Evolutionary conservation across 2,888 invertebrate genomes (phyloP), one percentile per base, ranked within the genome.

Genomic region (Microdon myrmicae): DNA sequence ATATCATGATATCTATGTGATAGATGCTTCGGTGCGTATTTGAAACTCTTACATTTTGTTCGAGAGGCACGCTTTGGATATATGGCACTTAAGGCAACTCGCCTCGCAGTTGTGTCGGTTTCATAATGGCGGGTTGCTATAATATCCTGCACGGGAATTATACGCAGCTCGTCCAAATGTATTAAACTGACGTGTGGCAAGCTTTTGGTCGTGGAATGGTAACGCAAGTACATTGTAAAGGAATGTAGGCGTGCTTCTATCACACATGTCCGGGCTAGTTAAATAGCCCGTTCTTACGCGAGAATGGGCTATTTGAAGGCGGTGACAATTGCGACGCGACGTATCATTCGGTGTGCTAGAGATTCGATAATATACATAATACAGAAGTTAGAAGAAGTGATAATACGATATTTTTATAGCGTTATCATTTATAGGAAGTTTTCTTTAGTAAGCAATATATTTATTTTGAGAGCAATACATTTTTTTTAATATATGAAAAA

Each of bases 171-270:
- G 80, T 69, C 83, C 83, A 70, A 81, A 83, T 58, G 82, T 83
- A 72, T 80, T 82, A 71, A 85, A 82, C 82, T 94, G 92, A 68
- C 94, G 86, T 75, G 92, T 83, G 72, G 92, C 94, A 74, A 94
- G 88, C 80, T 92, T 93, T 84, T 94, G 93, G 84, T 94, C 94
- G 75, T 93, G 92, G 83, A 94, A 94, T 71, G 94, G 94, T 75
- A 94, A 85, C 71, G 94, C 94, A 80, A 94, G 86, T 74, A 94
- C 87, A 67, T 92, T 93, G 84, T 92, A 93, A 90, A 92, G 91
- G 72, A 92, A 85, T 70, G 91, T 88, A 53, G 90, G 90, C 84
- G 68, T 51, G 34, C 89, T 86, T 75, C 64, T 55, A 45, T 86
- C 86, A 47, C 54, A 66, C 35, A 48, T 54, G 53, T 58, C 58